phyloP scores from a whole-genome alignment of 2,113 vertebrate genomes.

The Onychostoma macrolepis region DNA sequence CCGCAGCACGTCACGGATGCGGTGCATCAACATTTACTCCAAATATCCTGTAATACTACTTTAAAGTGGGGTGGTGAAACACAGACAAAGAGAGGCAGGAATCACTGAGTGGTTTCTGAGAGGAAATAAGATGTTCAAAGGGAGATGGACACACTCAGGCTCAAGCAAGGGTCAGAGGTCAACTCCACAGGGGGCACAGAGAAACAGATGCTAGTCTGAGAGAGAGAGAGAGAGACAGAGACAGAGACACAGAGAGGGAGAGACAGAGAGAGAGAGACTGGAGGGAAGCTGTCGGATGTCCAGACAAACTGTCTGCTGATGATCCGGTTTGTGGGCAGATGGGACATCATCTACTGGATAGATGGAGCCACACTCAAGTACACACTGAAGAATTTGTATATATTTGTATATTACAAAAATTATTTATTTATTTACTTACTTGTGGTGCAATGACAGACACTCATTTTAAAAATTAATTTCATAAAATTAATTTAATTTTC shows the following conservation, averaged over 20 bases:
- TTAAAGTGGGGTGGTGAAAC: background rate
- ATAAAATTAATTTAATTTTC: too few species aligned
- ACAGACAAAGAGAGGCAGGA: slow-evolving; percentile 7
- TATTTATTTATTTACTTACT: too few species aligned
- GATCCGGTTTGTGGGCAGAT: slow-evolving; percentile 43
- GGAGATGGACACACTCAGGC: slow-evolving; percentile 31
- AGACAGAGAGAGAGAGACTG: background rate
- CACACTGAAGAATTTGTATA: background rate
- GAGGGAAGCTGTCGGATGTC: slow-evolving; percentile 6
- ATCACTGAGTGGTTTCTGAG: background rate
- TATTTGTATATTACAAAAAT: too few species aligned
- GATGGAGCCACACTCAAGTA: slow-evolving; percentile 24
- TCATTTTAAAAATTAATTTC: too few species aligned
- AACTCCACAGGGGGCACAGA: background rate
- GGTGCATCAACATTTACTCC: background rate
- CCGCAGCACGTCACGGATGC: too few species aligned
- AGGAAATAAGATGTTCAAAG: slow-evolving; percentile 6
- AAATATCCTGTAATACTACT: background rate
- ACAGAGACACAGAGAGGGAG: background rate
- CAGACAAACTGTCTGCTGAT: slow-evolving; percentile 50
- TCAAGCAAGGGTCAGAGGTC: slow-evolving; percentile 45
- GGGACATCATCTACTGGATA: slow-evolving; percentile 21
- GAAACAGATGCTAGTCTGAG: slow-evolving; percentile 27
- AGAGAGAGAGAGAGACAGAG: background rate
- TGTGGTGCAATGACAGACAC: too few species aligned